Base-by-base conservation (phyloP, 2,113 vertebrate species). In the Hypanus sabinus region DNA sequence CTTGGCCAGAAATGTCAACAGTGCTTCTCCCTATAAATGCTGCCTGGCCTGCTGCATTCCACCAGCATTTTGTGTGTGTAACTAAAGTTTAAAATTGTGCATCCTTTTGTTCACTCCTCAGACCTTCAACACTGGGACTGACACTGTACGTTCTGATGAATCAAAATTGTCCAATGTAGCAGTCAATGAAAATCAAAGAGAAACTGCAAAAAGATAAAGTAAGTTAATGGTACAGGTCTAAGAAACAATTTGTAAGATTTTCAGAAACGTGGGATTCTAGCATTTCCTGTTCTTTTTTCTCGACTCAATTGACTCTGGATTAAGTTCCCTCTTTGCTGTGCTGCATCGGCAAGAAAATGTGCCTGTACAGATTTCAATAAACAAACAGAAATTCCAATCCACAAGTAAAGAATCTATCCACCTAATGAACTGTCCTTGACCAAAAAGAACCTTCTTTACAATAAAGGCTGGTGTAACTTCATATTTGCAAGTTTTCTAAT, bases 361-460 rank as follows among this genome's bases (percentile, higher is more conserved):
- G 98, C 98, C 75, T 97, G 98, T 90, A 97, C 96, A 94, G 97
- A 98, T 0, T 95, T 99, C 95, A 97, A 98, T 94, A 98, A 97
- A 65, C 96, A 99, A 99, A 93, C 96, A 98, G 94, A 98, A 88
- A 0, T 99, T 94, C 98, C 98, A 0, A 97, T 98, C 94, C 97
- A 57, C 97, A 99, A 98, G 99, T 99, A 94, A 95, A 94, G 94
- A 68, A 81, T 46, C 24, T 10, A 27, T 85, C 46, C 10, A 24
- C 81, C 46, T 22, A 81, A 57, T 85, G 81, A 85, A 22, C 0
- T 36, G 77, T 16, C 46, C 46, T 46, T 46, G 46, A 46, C 2
- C 46, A 46, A 46, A 46, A 46, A 46, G 46, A 27, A 7, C 80
- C 3, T 18, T 46, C 20, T 11, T 77, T 30, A 77, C 27, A 6